Base-by-base conservation (phyloP, 1,140 invertebrate genomes). In the Aphelenchoides avenae region DNA sequence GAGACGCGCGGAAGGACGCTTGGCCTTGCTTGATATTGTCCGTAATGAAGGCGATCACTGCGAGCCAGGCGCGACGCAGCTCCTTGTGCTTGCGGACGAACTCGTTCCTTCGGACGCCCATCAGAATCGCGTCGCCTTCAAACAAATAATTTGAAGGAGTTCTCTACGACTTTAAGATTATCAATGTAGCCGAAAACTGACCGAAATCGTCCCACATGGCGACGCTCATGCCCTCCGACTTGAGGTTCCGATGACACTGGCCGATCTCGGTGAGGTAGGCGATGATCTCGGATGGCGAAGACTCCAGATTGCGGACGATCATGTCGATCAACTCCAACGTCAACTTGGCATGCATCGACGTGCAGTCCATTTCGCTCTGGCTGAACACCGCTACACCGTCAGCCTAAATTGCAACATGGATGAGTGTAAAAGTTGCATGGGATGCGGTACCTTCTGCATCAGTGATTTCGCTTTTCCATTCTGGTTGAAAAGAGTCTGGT, bases 61-160 rank as follows among this genome's bases (percentile, higher is more conserved):
- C 65, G 33, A 71, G 40, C 68, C 68, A 71, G 13, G 68, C 68
- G n/a, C 68, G 46, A 11, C 68, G 37, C 2, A 70, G 51, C 42
- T 70, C 69, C 41, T 70, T 70, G 48, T 70, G 67, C 39, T 71
- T 71, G 9, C 69, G 39, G 26, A 71, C 65, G 6, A 47, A 30
- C 11, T 70, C 68, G 30, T 52, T 58, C 33, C 57, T 57, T 18
- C 65, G 44, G 24, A 73, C 51, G 15, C 59, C 52, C 9, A 54
- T 61, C 37, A 62, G 39, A 24, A 70, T 62, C 18, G 67, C 52
- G 34, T 70, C 67, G 20, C 67, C 67, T 43, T 24, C 9, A 60
- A 67, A 7, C 1, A 59, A 33, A 63, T n/a, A n/a, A n/a, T n/a
- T n/a, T n/a, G n/a, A n/a, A n/a, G n/a, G n/a, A n/a, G n/a, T n/a